Percentiles rank a stretch among this genome's conserved stretches.
These are phyloP conservation scores for Eupelmus urozonus DNA, from an alignment of 2,888 invertebrate genomes.

Conservation along the genomic window DNA sequence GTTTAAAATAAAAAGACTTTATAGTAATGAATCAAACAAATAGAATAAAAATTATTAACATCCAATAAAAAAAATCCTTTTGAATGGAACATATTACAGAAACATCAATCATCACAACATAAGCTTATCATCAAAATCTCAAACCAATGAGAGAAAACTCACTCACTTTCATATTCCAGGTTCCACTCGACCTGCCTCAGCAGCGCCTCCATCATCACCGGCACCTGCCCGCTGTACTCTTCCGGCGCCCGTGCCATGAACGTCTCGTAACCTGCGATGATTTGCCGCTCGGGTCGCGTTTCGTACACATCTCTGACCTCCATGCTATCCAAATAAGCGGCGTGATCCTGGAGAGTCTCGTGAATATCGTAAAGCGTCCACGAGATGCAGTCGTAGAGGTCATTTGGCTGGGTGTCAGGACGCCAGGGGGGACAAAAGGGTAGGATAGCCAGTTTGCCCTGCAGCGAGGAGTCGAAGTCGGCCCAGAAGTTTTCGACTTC, in stretches of 20 bases:
- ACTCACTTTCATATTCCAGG: too few relatives aligned
- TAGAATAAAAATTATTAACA: too few relatives aligned
- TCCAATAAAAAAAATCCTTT: too few relatives aligned
- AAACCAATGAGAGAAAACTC: too few relatives aligned
- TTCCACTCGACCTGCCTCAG: conserved; percentile 66
- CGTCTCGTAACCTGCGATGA: conserved; percentile 61
- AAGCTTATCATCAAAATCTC: too few relatives aligned
- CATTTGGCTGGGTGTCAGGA: conserved; percentile 55
- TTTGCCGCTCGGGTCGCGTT: conserved; percentile 1
- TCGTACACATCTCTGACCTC: conserved; percentile 65
- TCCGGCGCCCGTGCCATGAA: conserved; percentile 64
- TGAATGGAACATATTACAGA: too few relatives aligned
- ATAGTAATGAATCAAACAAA: too few relatives aligned
- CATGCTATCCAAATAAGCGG: conserved; percentile 78
- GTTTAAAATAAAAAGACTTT: too few relatives aligned
- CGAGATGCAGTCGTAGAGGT: conserved; percentile 79
- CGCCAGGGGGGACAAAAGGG: conserved; percentile 18
- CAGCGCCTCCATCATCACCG: conserved; percentile 68
- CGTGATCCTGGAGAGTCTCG: conserved; percentile 79
- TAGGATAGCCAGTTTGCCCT: background rate
- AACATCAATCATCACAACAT: too few relatives aligned
- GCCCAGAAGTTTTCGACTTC: conserved; percentile 66
- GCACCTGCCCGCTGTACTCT: conserved; percentile 60
- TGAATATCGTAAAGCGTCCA: conserved; percentile 79
- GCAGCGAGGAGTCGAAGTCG: conserved; percentile 46